Conservation (phyloP, 2,888 invertebrate genomes). For the Erynnis tages region DNA sequence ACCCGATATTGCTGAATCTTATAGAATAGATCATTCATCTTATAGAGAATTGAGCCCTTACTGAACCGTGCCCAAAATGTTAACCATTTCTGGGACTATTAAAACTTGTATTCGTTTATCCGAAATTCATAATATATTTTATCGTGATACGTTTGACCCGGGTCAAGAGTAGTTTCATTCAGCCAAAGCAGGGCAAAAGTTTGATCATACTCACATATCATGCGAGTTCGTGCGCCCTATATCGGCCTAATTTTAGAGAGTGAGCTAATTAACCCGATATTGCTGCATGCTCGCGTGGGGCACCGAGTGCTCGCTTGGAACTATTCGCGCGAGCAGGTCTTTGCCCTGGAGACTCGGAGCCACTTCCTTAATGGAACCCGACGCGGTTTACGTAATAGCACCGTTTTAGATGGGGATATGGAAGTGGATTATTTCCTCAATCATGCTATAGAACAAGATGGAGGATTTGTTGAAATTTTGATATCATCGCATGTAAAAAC, state of each 20-base stretch:
- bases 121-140: too few relatives aligned
- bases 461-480: neutral
- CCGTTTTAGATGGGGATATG: neutral
- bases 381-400: neutral
- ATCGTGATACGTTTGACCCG: too few relatives aligned
- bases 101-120: too few relatives aligned
- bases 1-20: slow-evolving; percentile 13
- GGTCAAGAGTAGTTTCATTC: too few relatives aligned
- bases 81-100: too few relatives aligned
- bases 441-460: neutral
- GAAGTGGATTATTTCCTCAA: neutral
- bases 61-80: too few relatives aligned
- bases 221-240: slow-evolving; percentile 2
- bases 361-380: neutral
- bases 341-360: neutral
- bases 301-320: neutral
- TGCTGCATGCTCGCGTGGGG: slow-evolving; percentile 1
- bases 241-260: slow-evolving; percentile 14
- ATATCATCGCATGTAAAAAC: too few relatives aligned
- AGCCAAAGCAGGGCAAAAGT: neutral
- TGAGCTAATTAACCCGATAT: slow-evolving; percentile 17
- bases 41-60: too few relatives aligned
- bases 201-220: neutral
- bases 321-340: neutral
- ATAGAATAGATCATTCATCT: too few relatives aligned